These are phyloP conservation scores for Noctua comes DNA, from an alignment of 2,888 invertebrate genomes.

Conservation along the genomic window DNA sequence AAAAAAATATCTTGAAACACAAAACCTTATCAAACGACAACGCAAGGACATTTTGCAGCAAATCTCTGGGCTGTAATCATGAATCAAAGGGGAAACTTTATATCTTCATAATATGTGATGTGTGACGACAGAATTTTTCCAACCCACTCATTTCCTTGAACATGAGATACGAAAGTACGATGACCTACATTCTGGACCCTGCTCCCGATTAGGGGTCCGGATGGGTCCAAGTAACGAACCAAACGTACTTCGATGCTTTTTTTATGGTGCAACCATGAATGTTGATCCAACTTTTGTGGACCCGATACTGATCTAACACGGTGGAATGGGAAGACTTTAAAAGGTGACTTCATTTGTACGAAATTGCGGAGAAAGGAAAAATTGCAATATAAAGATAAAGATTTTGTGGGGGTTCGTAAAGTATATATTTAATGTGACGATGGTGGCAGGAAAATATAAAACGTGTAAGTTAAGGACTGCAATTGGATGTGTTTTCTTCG, in stretches of 20 bases:
- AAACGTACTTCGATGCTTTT: conserved; percentile 47
- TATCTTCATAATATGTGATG: conserved; percentile 53
- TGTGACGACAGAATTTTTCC: conserved; percentile 57
- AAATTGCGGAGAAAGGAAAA: conserved; percentile 18
- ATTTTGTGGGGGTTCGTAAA: conserved; percentile 53
- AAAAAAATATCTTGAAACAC: conserved; percentile 45
- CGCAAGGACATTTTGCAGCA: conserved; percentile 29
- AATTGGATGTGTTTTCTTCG: conserved; percentile 28
- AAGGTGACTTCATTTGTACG: conserved; percentile 45
- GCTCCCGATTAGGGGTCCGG: conserved; percentile 53
- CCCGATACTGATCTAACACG: conserved; percentile 40
- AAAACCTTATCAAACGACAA: conserved; percentile 47
- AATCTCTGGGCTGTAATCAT: conserved; percentile 45
- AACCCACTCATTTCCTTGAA: conserved; percentile 58
- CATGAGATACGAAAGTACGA: conserved; percentile 47
- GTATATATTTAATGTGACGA: conserved; percentile 30
- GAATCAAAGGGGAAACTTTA: conserved; percentile 56
- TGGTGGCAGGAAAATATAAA: conserved; percentile 36
- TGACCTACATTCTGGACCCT: conserved; percentile 59
- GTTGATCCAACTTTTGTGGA: conserved; percentile 33
- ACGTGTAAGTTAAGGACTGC: conserved; percentile 17
- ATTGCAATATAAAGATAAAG: conserved; percentile 50
- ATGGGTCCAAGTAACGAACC: conserved; percentile 53
- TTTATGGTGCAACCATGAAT: conserved; percentile 45
- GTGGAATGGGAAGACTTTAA: conserved; percentile 42